Evolutionary conservation across 2,113 vertebrate genomes (phyloP), one percentile per base, ranked within the genome.

Genomic region (Chamaea fasciata): DNA sequence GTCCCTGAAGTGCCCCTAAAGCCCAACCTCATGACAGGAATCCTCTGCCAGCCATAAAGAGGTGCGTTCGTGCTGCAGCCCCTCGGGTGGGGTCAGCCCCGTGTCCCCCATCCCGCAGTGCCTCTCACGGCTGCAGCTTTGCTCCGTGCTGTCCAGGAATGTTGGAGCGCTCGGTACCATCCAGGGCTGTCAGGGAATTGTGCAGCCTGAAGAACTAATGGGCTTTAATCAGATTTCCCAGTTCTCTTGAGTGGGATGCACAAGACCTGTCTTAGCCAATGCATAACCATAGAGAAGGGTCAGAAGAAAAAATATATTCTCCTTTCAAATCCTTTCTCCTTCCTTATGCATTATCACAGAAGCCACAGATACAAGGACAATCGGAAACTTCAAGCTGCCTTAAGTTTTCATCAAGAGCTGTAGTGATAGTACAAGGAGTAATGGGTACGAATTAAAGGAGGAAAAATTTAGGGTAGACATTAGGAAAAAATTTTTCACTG

Each of bases 61-160:
- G 30, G 23, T 2, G 2, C 0, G 0, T 19, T 31, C 0, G 0
- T 41, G 41, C 30, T 30, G 44, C 27, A 26, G 31, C 11, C 27
- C 49, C 37, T 57, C 1, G 6, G 42, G 21, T 56, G 26, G 35
- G 50, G 14, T 19, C 76, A 57, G 50, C 50, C 26, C 59, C 7
- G 0, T 27, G 63, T 37, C 11, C 39, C 26, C 5, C 10, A 1
- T 15, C 52, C 59, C 7, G 1, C 59, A 37, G 30, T 1, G 0
- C 42, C n/a, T 27, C 44, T 35, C 33, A 4, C 0, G 8, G 31
- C 68, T 11, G 37, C 68, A 39, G 37, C 52, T 42, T 23, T 18
- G 31, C 33, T 27, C 50, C 0, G 3, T 6, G 1, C 42, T 65
- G 26, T 10, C 26, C 1, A 1, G 33, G 71, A 11, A 21, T 33